A percentile compares a stretch with the other conserved stretches of the same genome.
phyloP scores from a whole-genome alignment of 2,113 vertebrate species.

The Otus sunia region DNA sequence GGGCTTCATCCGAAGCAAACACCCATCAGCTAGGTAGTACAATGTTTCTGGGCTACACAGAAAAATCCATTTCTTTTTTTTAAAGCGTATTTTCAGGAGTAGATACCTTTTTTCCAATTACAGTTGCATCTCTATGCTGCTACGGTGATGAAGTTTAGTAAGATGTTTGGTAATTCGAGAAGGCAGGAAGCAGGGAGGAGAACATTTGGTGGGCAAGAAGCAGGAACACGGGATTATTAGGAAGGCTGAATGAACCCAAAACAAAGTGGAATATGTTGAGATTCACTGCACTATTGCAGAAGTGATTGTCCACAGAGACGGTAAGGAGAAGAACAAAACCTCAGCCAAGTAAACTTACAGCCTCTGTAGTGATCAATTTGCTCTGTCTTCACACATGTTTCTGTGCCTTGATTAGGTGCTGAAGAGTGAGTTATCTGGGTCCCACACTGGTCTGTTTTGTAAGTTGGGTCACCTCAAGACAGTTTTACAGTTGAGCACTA shows the following conservation, averaged over 20 bases:
- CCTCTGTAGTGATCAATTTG: background rate
- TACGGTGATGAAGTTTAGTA: background rate
- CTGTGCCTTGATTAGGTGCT: background rate
- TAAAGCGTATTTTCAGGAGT: background rate
- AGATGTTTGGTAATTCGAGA: background rate
- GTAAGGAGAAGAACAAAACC: background rate
- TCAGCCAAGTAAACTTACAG: background rate
- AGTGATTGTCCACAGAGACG: background rate
- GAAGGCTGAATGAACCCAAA: background rate
- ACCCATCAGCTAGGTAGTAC: background rate
- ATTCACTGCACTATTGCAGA: background rate
- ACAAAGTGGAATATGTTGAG: background rate
- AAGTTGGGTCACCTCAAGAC: background rate
- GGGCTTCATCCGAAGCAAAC: background rate
- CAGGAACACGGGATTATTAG: background rate
- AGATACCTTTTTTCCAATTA: background rate
- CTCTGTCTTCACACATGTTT: background rate
- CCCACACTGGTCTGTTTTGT: background rate
- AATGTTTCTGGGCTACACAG: background rate
- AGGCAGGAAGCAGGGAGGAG: background rate
- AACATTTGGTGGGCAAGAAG: background rate
- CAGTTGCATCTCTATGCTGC: background rate
- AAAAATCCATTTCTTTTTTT: background rate
- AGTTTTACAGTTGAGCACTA: background rate
- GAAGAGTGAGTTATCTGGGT: background rate